These are phyloP conservation scores for Pseudorhombus dupliciocellatus DNA, from an alignment of 2,113 vertebrate species.

Conservation along the genomic window DNA sequence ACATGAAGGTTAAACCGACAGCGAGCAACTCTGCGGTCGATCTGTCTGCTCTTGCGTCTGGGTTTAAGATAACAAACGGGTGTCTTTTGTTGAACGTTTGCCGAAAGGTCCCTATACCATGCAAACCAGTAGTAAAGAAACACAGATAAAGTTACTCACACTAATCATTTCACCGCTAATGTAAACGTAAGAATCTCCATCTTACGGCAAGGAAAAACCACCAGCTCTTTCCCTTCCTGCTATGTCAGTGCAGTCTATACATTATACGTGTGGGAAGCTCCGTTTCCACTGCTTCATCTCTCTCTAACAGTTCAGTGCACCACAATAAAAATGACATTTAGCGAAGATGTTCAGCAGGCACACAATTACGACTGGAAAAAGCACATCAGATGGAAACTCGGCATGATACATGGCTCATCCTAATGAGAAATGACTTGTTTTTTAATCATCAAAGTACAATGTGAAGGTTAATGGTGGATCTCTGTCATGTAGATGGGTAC, in stretches of 20 bases:
- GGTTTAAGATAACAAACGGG: slow-evolving; percentile 40
- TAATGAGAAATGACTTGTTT: slow-evolving; percentile 12
- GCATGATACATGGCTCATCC: slow-evolving; percentile 11
- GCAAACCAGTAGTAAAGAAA: slow-evolving; percentile 37
- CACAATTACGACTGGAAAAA: slow-evolving; percentile 18
- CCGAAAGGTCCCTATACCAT: slow-evolving; percentile 13
- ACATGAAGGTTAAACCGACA: slow-evolving; percentile 48
- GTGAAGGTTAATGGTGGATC: background rate
- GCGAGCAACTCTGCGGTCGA: slow-evolving; percentile 33
- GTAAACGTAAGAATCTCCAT: slow-evolving; percentile 25
- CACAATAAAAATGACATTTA: slow-evolving; percentile 45
- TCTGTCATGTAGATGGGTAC: background rate
- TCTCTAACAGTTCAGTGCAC: background rate
- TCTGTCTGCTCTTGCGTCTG: slow-evolving; percentile 41
- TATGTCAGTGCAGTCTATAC: slow-evolving; percentile 1
- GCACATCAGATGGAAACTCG: slow-evolving; percentile 9
- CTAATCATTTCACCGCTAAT: slow-evolving; percentile 33
- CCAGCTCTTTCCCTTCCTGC: slow-evolving; percentile 11
- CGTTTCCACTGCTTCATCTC: slow-evolving; percentile 11
- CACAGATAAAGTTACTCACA: slow-evolving; percentile 28
- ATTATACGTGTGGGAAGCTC: slow-evolving; percentile 16
- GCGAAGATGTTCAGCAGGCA: background rate
- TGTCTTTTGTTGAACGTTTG: slow-evolving; percentile 21
- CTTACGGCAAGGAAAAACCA: slow-evolving; percentile 12
- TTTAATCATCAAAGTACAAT: background rate